phyloP scores from a whole-genome alignment of 2,888 invertebrate species.

The Ephialtes manifestator region DNA sequence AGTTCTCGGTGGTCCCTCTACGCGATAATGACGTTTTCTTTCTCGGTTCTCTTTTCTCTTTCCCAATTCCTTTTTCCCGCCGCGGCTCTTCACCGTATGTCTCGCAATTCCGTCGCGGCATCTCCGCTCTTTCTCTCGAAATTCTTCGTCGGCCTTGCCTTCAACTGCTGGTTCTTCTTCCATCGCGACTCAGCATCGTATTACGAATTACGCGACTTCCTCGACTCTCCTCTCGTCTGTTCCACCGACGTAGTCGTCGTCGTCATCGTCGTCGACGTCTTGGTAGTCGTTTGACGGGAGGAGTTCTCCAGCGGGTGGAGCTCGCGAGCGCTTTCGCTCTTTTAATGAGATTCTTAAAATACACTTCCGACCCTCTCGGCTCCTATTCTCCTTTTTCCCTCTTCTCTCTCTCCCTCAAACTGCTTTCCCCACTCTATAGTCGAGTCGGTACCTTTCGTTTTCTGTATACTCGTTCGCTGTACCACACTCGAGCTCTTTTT shows the following conservation, averaged over 20 bases:
- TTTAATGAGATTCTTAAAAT: conserved; percentile 75
- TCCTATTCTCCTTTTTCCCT: conserved; percentile 41
- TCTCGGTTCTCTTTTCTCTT: conserved; percentile 17
- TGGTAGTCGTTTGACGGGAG: conserved; percentile 52
- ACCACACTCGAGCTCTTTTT: conserved; percentile 55
- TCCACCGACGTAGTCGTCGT: conserved; percentile 44
- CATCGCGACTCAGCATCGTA: conserved; percentile 59
- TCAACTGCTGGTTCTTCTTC: conserved; percentile 2
- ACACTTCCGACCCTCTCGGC: conserved; percentile 67
- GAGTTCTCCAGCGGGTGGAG: conserved; percentile 39
- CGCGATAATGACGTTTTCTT: conserved; percentile 53
- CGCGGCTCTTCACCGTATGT: conserved; percentile 23
- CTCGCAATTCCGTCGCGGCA: conserved; percentile 64
- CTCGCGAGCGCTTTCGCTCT: conserved; percentile 53
- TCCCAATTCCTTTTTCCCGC: conserved; percentile 31
- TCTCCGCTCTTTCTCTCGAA: conserved; percentile 58
- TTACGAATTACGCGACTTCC: conserved; percentile 68
- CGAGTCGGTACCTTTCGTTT: conserved; percentile 34
- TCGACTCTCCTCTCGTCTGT: conserved; percentile 39
- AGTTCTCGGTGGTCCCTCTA: conserved; percentile 38
- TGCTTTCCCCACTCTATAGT: background rate
- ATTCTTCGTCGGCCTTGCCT: conserved; percentile 29
- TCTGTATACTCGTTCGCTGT: conserved; percentile 31
- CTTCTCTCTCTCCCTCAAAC: conserved; percentile 42
- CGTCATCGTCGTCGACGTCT: conserved; percentile 48